Percentiles rank a stretch among this genome's conserved stretches.
Conservation (phyloP, 1,140 invertebrate genomes). For the Anadara kagoshimensis region DNA sequence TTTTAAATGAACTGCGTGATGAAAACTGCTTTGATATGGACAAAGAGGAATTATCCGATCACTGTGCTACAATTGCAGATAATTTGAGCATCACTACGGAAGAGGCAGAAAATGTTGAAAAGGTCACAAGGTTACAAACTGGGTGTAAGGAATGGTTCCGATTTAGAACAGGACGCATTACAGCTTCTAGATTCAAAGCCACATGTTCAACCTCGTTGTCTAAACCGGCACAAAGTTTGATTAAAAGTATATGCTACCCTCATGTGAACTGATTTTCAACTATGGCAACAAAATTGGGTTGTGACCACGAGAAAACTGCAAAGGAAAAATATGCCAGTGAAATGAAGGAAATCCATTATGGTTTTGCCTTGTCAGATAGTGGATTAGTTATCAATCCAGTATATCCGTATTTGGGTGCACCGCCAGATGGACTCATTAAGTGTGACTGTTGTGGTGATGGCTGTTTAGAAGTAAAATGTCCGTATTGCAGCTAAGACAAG, state of each 20-base stretch:
- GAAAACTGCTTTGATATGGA: not conserved
- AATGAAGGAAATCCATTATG: conserved; percentile 3
- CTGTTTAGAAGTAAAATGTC: conserved; percentile 25
- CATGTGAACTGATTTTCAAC: not conserved
- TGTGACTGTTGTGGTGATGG: conserved; percentile 31
- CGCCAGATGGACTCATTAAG: conserved; percentile 16
- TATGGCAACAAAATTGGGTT: conserved; percentile 35
- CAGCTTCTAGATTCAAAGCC: conserved; percentile 39
- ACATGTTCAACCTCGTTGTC: conserved; percentile 24
- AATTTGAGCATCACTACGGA: conserved; percentile 19
- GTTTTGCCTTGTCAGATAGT: not conserved
- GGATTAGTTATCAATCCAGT: conserved; percentile 17
- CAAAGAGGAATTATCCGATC: not conserved
- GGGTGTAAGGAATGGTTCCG: conserved; percentile 31
- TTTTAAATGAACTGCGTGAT: not conserved
- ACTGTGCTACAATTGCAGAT: no score
- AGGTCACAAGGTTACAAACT: conserved; percentile 37
- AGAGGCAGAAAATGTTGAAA: conserved; percentile 31
- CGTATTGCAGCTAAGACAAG: conserved; percentile 8
- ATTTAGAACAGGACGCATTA: conserved; percentile 42
- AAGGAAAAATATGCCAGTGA: not conserved
- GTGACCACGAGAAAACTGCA: conserved; percentile 33
- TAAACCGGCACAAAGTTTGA: conserved; percentile 25
- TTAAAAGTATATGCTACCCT: conserved; percentile 42
- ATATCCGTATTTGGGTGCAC: conserved; percentile 24